Evolutionary conservation across 2,797 vertebrate genomes (phyloP), one percentile per base, ranked within the genome.

Genomic region (Spea hammondii): DNA sequence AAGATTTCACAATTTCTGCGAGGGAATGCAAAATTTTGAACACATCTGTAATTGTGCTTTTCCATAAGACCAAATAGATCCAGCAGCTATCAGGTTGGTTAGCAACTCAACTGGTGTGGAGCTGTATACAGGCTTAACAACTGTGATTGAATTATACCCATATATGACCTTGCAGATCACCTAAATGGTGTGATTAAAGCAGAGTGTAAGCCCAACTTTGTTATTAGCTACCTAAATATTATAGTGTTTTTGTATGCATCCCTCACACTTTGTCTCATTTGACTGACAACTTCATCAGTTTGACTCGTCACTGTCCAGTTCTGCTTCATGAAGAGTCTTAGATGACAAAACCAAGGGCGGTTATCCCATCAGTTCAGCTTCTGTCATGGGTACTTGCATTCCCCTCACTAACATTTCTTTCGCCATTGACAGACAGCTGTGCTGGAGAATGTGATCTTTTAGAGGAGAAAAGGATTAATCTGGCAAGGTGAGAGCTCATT

Each of bases 341-440:
- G 53, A 73, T 77, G 75, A 77, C 79, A 82, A 82, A 82, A 77
- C 65, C 79, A 77, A 82, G 75, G 79, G 79, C 74, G 64, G 69
- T 74, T 82, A 82, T 77, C 70, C 79, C 70, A 82, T 82, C 75
- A 82, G 79, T 46, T 60, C 11, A 65, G 70, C 55, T 73, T 77
- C 79, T 77, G 70, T 77, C 79, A 82, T 82, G 79, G 79, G 54
- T 77, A 55, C 79, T 82, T 73, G 70, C 74, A 65, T 81, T 77
- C 69, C 70, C 59, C 79, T 81, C 70, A 72, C 79, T 81, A 81
- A 81, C 79, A 81, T 82, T 82, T 82, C 70, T 82, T 70, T 82
- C 74, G 48, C 46, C 50, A 47, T 73, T 82, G 79, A 82, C 79
- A 82, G 79, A 75, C 79, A 82, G 70, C 79, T 82, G 74, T 77